Base-by-base conservation (phyloP, 2,888 invertebrate species). In the Phalera bucephala region DNA sequence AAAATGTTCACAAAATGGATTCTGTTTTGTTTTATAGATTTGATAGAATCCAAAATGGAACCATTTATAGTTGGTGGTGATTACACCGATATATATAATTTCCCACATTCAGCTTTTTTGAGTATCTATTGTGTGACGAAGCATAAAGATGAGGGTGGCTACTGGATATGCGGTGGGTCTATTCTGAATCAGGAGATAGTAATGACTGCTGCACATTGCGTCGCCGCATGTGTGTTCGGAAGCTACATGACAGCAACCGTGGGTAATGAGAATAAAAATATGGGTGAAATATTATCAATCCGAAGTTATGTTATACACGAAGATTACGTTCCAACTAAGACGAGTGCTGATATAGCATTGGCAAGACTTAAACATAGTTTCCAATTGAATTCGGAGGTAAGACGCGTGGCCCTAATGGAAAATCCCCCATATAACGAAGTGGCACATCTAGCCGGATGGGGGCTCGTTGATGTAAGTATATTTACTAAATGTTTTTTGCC, bases 201-300 rank as follows among this genome's bases (percentile, higher is more conserved):
- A 0, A 10, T 76, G 1, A 66, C 75, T 0, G 75, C 72, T 0
- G 74, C 59, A 0, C 76, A 76, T 31, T 75, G 71, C 17, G 0
- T 63, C 1, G 8, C 20, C 4, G 19, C 7, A 1, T 65, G 60
- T 31, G 0, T 0, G 0, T 0, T 0, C 0, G 2, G 2, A 0
- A 30, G 27, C 0, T 6, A 2, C 2, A 31, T 39, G 0, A 5
- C 17, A 0, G 17, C 31, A 3, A 22, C 9, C 2, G 34, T 31
- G 7, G 34, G 39, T 3, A 22, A 39, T 10, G 17, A 26, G 5
- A 1, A 13, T 5, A 27, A 1, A 2, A 1, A 9, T 1, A 9
- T 8, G 2, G 27, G 15, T 6, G n/a, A 7, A 1, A 21, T 9
- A 2, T 27, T 22, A 7, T 22, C 30, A 3, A 26, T 7, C 3